Evolutionary conservation across 2,113 vertebrate species (phyloP).

Genomic region (pig (Sus scrofa)): DNA sequence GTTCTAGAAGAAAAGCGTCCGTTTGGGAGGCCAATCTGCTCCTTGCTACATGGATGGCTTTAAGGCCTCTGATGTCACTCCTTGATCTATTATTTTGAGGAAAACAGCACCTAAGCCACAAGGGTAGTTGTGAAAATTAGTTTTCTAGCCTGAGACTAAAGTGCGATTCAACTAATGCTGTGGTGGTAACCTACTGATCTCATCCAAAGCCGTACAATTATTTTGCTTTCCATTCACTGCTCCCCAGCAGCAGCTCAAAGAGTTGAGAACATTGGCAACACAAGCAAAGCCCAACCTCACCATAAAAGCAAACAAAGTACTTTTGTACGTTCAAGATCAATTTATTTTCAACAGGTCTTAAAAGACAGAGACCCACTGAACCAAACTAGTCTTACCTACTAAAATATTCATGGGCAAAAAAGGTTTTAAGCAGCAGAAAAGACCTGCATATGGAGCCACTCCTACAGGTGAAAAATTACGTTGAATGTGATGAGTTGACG

Average conservation of each 20-base stretch:
- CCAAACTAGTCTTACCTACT: not conserved
- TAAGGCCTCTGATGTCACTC: not conserved
- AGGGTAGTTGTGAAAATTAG: not conserved
- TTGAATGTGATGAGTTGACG: not conserved
- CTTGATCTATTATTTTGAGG: not conserved
- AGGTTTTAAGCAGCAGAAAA: not conserved
- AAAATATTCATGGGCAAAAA: not conserved
- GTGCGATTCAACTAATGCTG: constrained; percentile 37
- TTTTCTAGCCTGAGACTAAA: constrained; percentile 43
- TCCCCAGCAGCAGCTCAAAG: not conserved
- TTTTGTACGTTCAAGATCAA: not conserved
- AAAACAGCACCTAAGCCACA: not conserved
- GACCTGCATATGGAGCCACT: not conserved
- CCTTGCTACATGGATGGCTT: not conserved
- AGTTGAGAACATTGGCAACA: not conserved
- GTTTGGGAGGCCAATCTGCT: not conserved
- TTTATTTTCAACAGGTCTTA: constrained; percentile 24
- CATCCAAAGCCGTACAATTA: not conserved
- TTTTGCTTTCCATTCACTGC: not conserved
- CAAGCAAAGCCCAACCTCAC: not conserved
- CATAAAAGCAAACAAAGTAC: constrained; percentile 5
- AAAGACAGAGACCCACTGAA: not conserved
- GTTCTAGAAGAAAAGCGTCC: not conserved
- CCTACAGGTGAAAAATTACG: not conserved
- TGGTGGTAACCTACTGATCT: not conserved